phyloP scores from a whole-genome alignment of 2,113 vertebrate genomes.

The Thymallus thymallus region DNA sequence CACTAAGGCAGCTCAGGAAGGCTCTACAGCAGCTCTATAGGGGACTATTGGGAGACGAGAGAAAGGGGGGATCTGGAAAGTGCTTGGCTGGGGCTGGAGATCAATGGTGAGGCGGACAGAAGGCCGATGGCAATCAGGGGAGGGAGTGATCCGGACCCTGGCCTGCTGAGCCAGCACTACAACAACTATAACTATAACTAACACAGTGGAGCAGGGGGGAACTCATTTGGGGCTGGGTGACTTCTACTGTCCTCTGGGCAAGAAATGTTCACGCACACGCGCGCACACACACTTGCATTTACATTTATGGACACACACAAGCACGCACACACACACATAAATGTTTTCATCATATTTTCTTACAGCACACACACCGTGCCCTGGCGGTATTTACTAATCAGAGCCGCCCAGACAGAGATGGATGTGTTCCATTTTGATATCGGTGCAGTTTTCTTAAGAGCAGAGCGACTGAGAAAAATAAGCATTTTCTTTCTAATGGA shows the following conservation, averaged over 20 bases:
- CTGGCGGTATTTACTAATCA: conserved; percentile 54
- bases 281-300: conserved; percentile 35
- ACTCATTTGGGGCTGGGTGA: conserved; percentile 24
- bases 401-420: conserved; percentile 65
- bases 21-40: background rate
- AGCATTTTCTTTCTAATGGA: conserved; percentile 28
- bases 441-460: conserved; percentile 55
- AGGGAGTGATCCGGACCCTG: conserved; percentile 59
- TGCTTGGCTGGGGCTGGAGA: conserved; percentile 63
- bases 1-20: conserved; percentile 31
- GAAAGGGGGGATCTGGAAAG: conserved; percentile 35
- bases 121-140: conserved; percentile 74
- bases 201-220: conserved; percentile 12
- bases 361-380: conserved; percentile 27
- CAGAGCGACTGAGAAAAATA: conserved; percentile 31
- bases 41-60: background rate
- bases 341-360: conserved; percentile 17
- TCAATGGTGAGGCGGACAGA: conserved; percentile 72
- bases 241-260: conserved; percentile 65
- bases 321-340: conserved; percentile 9
- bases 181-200: background rate
- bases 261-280: conserved; percentile 7
- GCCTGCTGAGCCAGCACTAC: conserved; percentile 73
- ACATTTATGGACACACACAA: conserved; percentile 18
- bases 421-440: conserved; percentile 68